Evolutionary conservation across 1,140 invertebrate genomes (phyloP), one percentile per base, ranked within the genome.

Genomic region (Papilio helenus): DNA sequence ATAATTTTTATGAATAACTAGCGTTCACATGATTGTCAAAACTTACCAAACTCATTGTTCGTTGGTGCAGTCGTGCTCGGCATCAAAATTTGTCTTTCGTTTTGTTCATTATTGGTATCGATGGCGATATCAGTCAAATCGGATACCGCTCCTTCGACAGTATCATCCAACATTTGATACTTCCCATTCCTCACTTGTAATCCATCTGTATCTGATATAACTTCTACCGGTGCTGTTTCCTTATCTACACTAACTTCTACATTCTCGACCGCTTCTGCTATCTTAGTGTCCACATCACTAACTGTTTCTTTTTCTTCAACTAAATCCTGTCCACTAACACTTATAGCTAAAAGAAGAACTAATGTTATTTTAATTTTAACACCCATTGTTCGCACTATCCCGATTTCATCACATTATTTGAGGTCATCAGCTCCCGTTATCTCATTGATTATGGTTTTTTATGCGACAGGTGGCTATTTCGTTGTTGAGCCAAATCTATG

Each of bases 31-130:
- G n/a, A n/a, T n/a, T n/a, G n/a, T n/a, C 7, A 29, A 4, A 34
- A 68, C 90, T 89, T 85, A 94, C 92, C 90, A 81, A 86, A 94
- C 80, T 94, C 91, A 39, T 86, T 90, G 49, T 90, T 89, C 8
- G 91, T 91, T 9, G 80, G 74, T n/a, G 80, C 82, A 0, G 91
- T 91, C 4, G 90, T 90, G 49, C 82, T 82, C 2, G 86, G 83
- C 14, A 81, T 73, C 34, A 88, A 68, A 2, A 93, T 81, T 76
- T 94, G 93, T 55, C 85, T 91, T 79, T 91, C 89, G 79, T 88
- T 93, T 81, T 89, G 87, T 72, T 79, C 86, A 79, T 87, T 86
- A 73, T 86, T 84, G 0, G 86, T 68, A 72, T 84, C 85, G 4
- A 92, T 81, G 78, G 90, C 82, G 12, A 90, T 84, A 39, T 90